Conservation (phyloP, 2,888 invertebrate genomes). For the Hemithea aestivaria region DNA sequence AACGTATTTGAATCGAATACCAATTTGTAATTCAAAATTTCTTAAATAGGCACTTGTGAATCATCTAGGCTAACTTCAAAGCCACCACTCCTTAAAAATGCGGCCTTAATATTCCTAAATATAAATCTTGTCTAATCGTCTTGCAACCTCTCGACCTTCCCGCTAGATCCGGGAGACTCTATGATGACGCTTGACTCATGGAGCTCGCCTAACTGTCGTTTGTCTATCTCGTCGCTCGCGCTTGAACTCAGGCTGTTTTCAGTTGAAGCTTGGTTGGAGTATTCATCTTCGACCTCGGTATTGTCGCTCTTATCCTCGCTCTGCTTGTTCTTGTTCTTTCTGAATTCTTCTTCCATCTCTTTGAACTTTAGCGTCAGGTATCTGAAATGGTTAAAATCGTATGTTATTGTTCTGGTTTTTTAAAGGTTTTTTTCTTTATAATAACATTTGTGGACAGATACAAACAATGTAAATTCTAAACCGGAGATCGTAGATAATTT, state of each 20-base stretch:
- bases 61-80: constrained; percentile 11
- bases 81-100: neutral
- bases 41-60: neutral
- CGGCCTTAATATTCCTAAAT: no score
- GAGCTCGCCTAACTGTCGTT: constrained; percentile 33
- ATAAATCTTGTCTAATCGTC: constrained; percentile 25
- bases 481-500: no score
- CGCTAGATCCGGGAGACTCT: constrained; percentile 59
- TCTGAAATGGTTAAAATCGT: no score
- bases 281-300: constrained; percentile 33
- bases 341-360: constrained; percentile 91
- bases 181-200: constrained; percentile 59
- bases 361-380: constrained; percentile 90
- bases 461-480: no score
- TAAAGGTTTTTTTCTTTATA: no score
- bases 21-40: no score
- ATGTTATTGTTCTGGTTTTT: neutral
- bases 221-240: constrained; percentile 11
- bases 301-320: constrained; percentile 44
- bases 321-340: constrained; percentile 81
- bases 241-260: constrained; percentile 29
- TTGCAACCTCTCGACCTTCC: constrained; percentile 62
- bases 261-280: constrained; percentile 41
- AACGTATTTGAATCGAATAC: no score
- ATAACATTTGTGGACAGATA: no score